Evolutionary conservation across 2,797 vertebrate species (phyloP).

Genomic region (Caiman crocodilus): DNA sequence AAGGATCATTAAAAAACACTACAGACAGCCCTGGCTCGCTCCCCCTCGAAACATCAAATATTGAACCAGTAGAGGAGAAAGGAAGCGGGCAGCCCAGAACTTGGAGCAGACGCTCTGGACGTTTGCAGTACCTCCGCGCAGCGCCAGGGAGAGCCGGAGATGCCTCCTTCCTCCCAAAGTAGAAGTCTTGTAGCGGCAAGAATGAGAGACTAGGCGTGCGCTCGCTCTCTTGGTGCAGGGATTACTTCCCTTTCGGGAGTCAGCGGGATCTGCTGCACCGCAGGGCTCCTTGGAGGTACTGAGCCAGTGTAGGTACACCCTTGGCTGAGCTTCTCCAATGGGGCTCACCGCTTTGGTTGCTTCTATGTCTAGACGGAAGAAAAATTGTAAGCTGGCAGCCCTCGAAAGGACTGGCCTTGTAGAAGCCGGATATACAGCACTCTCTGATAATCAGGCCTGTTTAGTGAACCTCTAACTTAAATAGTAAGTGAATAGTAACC

Average conservation of each 20-base stretch:
- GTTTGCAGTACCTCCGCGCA: fast-evolving
- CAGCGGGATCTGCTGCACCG: too few species aligned
- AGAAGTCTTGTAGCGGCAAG: too few species aligned
- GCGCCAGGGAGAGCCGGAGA: too few species aligned
- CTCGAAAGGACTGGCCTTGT: not conserved
- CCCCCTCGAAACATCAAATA: not conserved
- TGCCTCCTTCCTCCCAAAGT: too few species aligned
- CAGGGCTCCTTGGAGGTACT: too few species aligned
- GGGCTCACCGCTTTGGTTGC: not conserved
- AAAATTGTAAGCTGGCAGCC: not conserved
- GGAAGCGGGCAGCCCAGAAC: fast-evolving
- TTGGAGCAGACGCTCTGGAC: not conserved
- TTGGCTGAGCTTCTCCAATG: too few species aligned
- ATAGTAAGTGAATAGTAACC: not conserved
- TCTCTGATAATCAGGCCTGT: not conserved
- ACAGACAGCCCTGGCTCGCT: not conserved
- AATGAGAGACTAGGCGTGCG: too few species aligned
- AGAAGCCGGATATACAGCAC: not conserved
- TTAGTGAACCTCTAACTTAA: too few species aligned
- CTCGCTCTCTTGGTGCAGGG: too few species aligned
- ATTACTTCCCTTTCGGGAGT: too few species aligned
- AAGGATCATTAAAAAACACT: not conserved
- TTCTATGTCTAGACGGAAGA: not conserved
- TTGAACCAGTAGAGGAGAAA: not conserved
- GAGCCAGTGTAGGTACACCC: too few species aligned